These are phyloP conservation scores for Eupithecia centaureata DNA, from an alignment of 2,888 invertebrate species.

Conservation along the genomic window DNA sequence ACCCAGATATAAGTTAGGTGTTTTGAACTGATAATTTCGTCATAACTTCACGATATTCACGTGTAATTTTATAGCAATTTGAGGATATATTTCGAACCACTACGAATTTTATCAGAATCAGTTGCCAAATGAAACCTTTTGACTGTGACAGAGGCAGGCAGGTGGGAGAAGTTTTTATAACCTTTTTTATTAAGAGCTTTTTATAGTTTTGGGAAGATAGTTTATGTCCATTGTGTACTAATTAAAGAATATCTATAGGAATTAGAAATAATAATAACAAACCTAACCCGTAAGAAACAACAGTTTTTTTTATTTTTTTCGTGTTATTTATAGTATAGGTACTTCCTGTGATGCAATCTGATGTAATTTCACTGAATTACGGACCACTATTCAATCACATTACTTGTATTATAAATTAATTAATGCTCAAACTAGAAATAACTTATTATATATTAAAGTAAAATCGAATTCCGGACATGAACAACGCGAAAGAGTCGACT, in stretches of 20 bases:
- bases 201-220: not conserved
- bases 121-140: slow-evolving; percentile 51
- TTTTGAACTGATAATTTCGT: slow-evolving; percentile 41
- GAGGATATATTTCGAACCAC: slow-evolving; percentile 39
- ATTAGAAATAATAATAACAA: not conserved
- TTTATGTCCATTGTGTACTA: not conserved
- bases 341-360: slow-evolving; percentile 2
- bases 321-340: not conserved
- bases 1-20: slow-evolving; percentile 16
- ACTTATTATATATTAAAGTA: not conserved
- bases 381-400: not conserved
- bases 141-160: slow-evolving; percentile 40
- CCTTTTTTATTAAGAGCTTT: slow-evolving; percentile 21
- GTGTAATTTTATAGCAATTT: slow-evolving; percentile 27
- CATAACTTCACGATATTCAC: slow-evolving; percentile 43
- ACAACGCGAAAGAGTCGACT: not conserved
- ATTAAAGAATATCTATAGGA: slow-evolving; percentile 25
- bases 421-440: not conserved
- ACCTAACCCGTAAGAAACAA: slow-evolving; percentile 5
- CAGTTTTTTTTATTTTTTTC: slow-evolving; percentile 33
- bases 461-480: not conserved
- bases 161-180: slow-evolving; percentile 44
- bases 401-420: not conserved
- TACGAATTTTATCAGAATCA: slow-evolving; percentile 45
- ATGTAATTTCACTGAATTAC: not conserved